phyloP scores from a whole-genome alignment of 2,888 invertebrate genomes.

The Pterobdella sp. region DNA sequence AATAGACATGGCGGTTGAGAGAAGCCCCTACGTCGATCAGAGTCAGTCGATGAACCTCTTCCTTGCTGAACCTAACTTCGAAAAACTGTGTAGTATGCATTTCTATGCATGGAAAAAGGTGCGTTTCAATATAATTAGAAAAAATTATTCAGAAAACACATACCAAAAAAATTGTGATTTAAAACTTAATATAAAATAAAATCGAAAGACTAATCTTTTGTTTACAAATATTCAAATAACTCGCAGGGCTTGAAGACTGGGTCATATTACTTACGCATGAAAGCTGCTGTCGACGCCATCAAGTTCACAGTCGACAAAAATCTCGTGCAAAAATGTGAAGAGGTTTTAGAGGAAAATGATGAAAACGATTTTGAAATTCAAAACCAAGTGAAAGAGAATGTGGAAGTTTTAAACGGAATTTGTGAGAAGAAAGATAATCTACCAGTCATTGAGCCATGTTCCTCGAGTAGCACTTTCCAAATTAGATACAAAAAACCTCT shows the following conservation, averaged over 20 bases:
- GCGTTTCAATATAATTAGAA: constrained; percentile 29
- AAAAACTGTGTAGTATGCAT: constrained; percentile 91
- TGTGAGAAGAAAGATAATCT: too few species aligned
- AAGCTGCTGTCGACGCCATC: constrained; percentile 88
- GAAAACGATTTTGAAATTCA: too few species aligned
- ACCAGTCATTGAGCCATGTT: too few species aligned
- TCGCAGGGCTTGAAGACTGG: constrained; percentile 84
- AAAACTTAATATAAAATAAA: not conserved
- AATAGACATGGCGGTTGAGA: constrained; percentile 91
- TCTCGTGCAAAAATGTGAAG: constrained; percentile 46
- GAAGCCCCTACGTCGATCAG: constrained; percentile 96
- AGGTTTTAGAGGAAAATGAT: too few species aligned
- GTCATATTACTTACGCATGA: constrained; percentile 94
- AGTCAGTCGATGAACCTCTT: constrained; percentile 96
- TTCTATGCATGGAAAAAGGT: constrained; percentile 90
- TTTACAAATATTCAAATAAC: not conserved
- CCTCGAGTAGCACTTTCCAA: too few species aligned
- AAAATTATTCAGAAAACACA: not conserved
- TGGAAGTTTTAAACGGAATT: too few species aligned
- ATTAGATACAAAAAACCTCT: too few species aligned
- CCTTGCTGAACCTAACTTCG: constrained; percentile 86
- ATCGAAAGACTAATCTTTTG: not conserved
- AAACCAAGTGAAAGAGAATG: too few species aligned
- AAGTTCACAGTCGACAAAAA: constrained; percentile 93
- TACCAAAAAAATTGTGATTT: not conserved